Base-by-base conservation (phyloP, 2,113 vertebrate genomes). In the Hippocampus guttulatus region DNA sequence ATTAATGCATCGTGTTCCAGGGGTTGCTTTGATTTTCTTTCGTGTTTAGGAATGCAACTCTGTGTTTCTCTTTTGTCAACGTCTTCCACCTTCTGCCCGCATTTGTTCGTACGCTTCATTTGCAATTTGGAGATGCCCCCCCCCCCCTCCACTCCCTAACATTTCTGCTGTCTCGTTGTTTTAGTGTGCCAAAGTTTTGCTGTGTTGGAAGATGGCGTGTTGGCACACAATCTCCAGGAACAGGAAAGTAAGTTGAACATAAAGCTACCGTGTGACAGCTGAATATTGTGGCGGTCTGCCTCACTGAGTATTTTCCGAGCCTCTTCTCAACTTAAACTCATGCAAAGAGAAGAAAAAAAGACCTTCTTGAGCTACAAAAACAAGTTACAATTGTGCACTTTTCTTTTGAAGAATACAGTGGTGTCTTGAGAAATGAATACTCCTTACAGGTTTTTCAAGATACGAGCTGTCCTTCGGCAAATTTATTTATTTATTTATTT, bases 221-320 rank as follows among this genome's bases (percentile, higher is more conserved):
- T 93, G 73, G 93, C 92, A 69, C 84, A 85, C 81, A 91, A 72
- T 76, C 84, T 94, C 16, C 90, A 95, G 83, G 90, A 94, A 62
- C 91, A 92, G 75, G 91, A 95, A 84, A 91, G 85, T 90, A 84
- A 94, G 90, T 79, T 14, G 45, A 76, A 38, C 20, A 64, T 54
- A 12, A 49, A 52, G 38, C 27, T 15, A 12, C 70, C 25, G 43
- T 64, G 30, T 74, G 33, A 40, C 47, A 3, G 12, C 20, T 61
- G 8, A 25, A 76, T 54, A 71, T 6, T 18, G 2, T 69, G 45
- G 21, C 33, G 20, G 23, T 14, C 41, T 15, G 43, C 21, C 18
- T 33, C 25, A 27, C 23, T 40, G 5, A 58, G 15, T 63, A 20
- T 45, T 41, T 49, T 64, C 9, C 20, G 18, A 3, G 23, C 20